Base-by-base conservation (phyloP, 1,140 invertebrate species). In the Aethina tumida region DNA sequence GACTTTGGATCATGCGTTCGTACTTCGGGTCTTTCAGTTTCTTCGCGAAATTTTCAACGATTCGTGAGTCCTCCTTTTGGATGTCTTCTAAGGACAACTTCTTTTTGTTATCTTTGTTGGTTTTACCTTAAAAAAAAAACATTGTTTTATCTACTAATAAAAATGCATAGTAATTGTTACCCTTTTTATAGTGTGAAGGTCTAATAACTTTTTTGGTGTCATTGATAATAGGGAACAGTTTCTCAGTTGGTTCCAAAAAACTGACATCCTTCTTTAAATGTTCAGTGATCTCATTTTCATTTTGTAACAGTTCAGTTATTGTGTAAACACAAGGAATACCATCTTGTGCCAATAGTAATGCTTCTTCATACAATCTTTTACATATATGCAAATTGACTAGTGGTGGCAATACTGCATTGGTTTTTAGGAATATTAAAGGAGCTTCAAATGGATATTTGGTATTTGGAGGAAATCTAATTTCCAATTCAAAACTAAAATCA, bases 391-490 rank as follows among this genome's bases (percentile, higher is more conserved):
- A 56, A 39, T 71, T 73, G 9, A 74, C 65, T 39, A 73, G 57
- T 21, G 68, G 64, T 15, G 79, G 77, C 52, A 79, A 73, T 8
- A 55, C 43, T 12, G 55, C 56, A 55, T 63, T 61, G 22, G 74
- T 68, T 68, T 78, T 76, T 50, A 83, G 58, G 59, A 77, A 75
- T 52, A 84, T 61, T 49, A 73, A 68, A 5, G 81, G 79, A 1
- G 76, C 64, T 64, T 84, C 74, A 54, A 71, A 77, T 1, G 82
- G 82, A 60, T 84, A 85, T 45, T 70, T 68, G 33, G 69, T 74
- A 58, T 74, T 69, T 42, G 71, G 63, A 4, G 76, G 70, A 66
- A 85, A 84, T 50, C 80, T 67, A 53, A 85, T 70, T 70, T 84
- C 81, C 52, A 85, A 64, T 47, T 72, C 69, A 61, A 77, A 81